A percentile compares a stretch with the other conserved stretches of the same genome.
phyloP scores from a whole-genome alignment of 2,888 invertebrate genomes.

The Lordiphosa andalusiaca region DNA sequence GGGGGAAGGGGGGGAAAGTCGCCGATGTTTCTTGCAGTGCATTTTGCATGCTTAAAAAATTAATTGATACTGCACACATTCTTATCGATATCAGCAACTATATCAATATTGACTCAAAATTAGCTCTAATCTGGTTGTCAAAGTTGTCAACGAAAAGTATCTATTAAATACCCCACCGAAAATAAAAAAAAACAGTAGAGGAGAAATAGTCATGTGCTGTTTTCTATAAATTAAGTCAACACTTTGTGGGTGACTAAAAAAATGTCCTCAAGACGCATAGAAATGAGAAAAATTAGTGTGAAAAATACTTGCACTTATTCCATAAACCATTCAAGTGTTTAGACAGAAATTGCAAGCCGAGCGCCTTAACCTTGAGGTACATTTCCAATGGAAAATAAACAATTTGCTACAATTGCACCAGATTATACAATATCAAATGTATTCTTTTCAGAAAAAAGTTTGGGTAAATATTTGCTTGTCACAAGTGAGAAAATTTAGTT shows the following conservation, averaged over 20 bases:
- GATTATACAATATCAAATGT: constrained; percentile 17
- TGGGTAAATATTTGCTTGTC: constrained; percentile 20
- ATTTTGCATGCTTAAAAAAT: constrained; percentile 16
- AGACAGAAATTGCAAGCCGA: background rate
- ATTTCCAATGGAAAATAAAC: constrained; percentile 22
- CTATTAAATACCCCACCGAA: constrained; percentile 20
- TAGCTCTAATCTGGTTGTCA: constrained; percentile 62
- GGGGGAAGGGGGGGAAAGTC: constrained; percentile 30
- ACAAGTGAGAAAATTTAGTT: constrained; percentile 43
- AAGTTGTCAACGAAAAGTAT: constrained; percentile 39
- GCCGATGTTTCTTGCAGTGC: background rate
- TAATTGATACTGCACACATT: constrained; percentile 23
- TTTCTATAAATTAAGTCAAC: constrained; percentile 45
- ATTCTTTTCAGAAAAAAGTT: constrained; percentile 5
- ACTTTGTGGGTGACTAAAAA: constrained; percentile 1
- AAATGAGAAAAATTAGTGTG: constrained; percentile 1
- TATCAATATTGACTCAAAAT: constrained; percentile 62
- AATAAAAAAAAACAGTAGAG: background rate
- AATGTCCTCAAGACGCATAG: too few relatives aligned
- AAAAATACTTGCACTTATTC: background rate
- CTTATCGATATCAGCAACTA: constrained; percentile 19
- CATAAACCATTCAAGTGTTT: constrained; percentile 4
- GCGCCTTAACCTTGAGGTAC: constrained; percentile 9
- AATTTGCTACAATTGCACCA: constrained; percentile 16
- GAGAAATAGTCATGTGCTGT: constrained; percentile 55